phyloP scores from a whole-genome alignment of 1,140 invertebrate species.

The Drosophila littoralis region DNA sequence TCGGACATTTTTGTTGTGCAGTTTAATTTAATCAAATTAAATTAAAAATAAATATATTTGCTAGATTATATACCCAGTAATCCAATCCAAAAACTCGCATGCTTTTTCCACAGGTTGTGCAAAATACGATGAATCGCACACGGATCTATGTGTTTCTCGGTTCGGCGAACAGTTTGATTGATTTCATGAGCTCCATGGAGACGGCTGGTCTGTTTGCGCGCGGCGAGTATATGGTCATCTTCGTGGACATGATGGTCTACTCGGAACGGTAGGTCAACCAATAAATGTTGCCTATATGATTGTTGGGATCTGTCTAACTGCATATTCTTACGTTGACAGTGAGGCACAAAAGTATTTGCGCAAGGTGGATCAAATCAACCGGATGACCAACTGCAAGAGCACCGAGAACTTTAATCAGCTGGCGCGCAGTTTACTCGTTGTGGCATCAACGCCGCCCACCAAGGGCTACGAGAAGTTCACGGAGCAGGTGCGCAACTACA shows the following conservation, averaged over 20 bases:
- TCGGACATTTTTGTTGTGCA: no score
- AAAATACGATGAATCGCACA: slow-evolving; percentile 94
- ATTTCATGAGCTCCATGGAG: slow-evolving; percentile 96
- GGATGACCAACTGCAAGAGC: slow-evolving; percentile 87
- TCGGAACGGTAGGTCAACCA: slow-evolving; percentile 54
- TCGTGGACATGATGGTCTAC: slow-evolving; percentile 95
- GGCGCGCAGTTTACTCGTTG: slow-evolving; percentile 92
- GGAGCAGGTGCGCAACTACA: slow-evolving; percentile 90
- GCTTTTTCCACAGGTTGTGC: slow-evolving; percentile 87
- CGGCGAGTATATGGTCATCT: slow-evolving; percentile 97
- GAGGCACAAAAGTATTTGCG: slow-evolving; percentile 94
- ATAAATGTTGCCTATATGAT: not conserved
- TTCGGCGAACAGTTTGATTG: slow-evolving; percentile 90
- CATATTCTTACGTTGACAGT: slow-evolving; percentile 69
- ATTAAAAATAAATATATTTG: no score
- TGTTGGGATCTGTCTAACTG: not conserved
- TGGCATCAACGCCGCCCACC: slow-evolving; percentile 92
- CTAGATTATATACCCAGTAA: no score
- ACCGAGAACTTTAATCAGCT: slow-evolving; percentile 88
- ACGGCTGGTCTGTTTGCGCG: slow-evolving; percentile 93
- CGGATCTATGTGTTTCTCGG: slow-evolving; percentile 97
- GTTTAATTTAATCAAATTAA: no score
- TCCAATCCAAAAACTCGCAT: no score
- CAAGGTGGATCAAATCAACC: slow-evolving; percentile 87
- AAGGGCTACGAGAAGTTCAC: slow-evolving; percentile 91